Evolutionary conservation across 2,797 vertebrate species (phyloP).

Genomic region (Capromys pilorides): DNA sequence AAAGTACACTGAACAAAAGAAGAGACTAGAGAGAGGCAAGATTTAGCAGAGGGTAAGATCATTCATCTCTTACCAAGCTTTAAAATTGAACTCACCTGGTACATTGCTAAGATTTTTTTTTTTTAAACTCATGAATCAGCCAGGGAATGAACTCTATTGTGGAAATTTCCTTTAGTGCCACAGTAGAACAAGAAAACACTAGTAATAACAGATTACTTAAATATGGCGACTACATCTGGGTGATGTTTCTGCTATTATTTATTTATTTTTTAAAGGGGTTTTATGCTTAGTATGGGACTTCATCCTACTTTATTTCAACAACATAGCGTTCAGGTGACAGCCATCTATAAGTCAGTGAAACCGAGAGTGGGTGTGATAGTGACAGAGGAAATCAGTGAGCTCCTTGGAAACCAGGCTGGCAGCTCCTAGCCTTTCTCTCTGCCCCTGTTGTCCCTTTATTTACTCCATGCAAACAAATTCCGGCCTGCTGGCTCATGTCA

Average conservation of each 20-base stretch:
- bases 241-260: neutral
- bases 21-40: neutral
- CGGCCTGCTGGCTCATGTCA: neutral
- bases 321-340: neutral
- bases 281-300: neutral
- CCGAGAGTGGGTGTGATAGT: neutral
- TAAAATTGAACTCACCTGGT: constrained; percentile 1
- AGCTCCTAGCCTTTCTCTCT: neutral
- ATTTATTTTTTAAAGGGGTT: constrained; percentile 25
- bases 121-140: neutral
- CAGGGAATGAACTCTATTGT: neutral
- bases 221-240: neutral
- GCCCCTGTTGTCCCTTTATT: neutral
- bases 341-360: neutral
- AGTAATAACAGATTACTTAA: neutral
- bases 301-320: neutral
- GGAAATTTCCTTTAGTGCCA: constrained; percentile 48
- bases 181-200: constrained; percentile 6
- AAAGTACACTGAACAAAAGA: constrained; percentile 9
- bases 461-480: neutral
- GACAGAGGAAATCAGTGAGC: neutral
- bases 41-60: neutral
- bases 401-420: neutral
- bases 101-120: neutral
- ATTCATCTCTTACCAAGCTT: constrained; percentile 5